Conservation (phyloP, 2,888 invertebrate genomes). For the Orthosia incerta region DNA sequence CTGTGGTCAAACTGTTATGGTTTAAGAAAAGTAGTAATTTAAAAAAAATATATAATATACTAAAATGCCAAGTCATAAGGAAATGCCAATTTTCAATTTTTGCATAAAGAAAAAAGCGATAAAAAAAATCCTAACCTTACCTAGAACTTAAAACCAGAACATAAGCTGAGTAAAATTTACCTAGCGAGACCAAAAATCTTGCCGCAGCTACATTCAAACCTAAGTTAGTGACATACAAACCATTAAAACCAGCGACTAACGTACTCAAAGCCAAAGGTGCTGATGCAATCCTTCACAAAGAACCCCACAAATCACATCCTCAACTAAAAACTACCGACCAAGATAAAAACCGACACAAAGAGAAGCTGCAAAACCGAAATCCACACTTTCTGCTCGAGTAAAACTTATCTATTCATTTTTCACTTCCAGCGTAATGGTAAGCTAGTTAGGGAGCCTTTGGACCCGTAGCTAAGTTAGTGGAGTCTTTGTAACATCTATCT, state of each 20-base stretch:
- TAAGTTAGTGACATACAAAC: not conserved
- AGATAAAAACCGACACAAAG: conserved; percentile 38
- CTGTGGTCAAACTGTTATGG: too few species aligned
- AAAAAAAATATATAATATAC: too few species aligned
- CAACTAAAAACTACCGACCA: conserved; percentile 24
- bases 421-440: conserved; percentile 71
- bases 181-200: not conserved
- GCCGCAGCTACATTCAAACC: not conserved
- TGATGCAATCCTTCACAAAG: conserved; percentile 19
- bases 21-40: too few species aligned
- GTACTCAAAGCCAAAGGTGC: not conserved
- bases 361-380: conserved; percentile 43
- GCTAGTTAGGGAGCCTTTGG: conserved; percentile 74
- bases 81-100: too few species aligned
- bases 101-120: too few species aligned
- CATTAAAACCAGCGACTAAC: not conserved
- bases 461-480: conserved; percentile 65
- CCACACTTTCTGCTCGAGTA: conserved; percentile 47
- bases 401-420: conserved; percentile 67
- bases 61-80: too few species aligned
- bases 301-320: conserved; percentile 33
- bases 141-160: not conserved
- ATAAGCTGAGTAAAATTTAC: not conserved
- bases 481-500: conserved; percentile 83
- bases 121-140: too few species aligned